Base-by-base conservation (phyloP, 1,140 invertebrate genomes). In the Drusus annulatus region DNA sequence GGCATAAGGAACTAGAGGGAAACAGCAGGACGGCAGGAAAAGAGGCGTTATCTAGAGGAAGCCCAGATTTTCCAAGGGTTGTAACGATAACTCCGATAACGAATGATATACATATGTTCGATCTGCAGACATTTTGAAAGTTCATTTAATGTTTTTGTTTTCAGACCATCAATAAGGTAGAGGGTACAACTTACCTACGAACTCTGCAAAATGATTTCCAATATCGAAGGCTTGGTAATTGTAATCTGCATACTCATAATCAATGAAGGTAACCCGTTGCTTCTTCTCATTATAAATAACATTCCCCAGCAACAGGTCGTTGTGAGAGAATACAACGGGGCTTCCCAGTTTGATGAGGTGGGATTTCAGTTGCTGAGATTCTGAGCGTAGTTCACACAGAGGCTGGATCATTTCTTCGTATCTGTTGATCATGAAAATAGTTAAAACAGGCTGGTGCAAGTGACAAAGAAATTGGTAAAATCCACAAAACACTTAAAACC, bases 211-310 rank as follows among this genome's bases (percentile, higher is more conserved):
- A 91, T 99, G 98, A 91, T 99, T 99, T 16, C 94, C 98, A 87
- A 99, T 98, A 89, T 99, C 98, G 89, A 93, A 99, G 1, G 97
- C 95, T 88, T 98, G 96, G 90, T 96, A 98, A 90, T 99, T 99
- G 84, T 94, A 94, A 79, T 92, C 94, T 7, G 96, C 95, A 90
- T 99, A 99, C 88, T 99, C 98, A 89, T 97, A 99, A 89, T 99
- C 98, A 85, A 99, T 99, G 87, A 99, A 99, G 21, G 93, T 94
- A 3, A 99, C 93, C 83, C 90, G 90, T 84, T 93, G 91, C 85
- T 92, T 91, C 78, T 92, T 90, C 85, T 93, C 87, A 85, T 96
- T 93, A 85, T 95, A 95, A 73, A 99, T 93, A 77, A 99, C 94
- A 90, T 99, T 99, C 84, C 94, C 96, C 79, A 99, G 90, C 81